Evolutionary conservation across 2,888 invertebrate species (phyloP), one percentile per base, ranked within the genome.

Genomic region (Lamellibrachia columna): DNA sequence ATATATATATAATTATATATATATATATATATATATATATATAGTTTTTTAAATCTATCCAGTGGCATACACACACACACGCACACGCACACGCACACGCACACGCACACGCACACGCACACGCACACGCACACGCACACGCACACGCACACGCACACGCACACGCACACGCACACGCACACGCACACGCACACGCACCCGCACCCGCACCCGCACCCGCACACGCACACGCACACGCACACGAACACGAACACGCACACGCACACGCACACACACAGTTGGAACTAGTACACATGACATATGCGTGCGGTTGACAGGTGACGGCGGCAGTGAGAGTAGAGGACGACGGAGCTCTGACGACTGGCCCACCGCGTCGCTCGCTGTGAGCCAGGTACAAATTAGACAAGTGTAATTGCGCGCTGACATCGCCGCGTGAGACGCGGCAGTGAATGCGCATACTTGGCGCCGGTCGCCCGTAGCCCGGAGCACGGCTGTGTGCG

Each of bases 341-440:
- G 75, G 75, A 22, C 2, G 75, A 75, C 58, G 6, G 75, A 75
- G 75, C 22, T n/a, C 22, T 6, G 15, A n/a, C 75, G 3, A n/a
- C 9, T n/a, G 75, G 75, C 75, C 75, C 75, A 75, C 75, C 75
- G 75, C 75, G 75, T 75, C 22, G 75, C 75, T 22, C 22, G 75
- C 75, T 22, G 22, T 15, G 22, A 22, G 75, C 75, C 75, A 75
- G 75, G 75, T 75, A 75, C 75, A 75, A 75, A 75, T 75, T 75
- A 75, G 75, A 75, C 75, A 75, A 75, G 75, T 75, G 75, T 75
- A 75, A 75, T 75, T 75, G 75, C 75, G 75, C 75, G 75, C 15
- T 75, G 75, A 75, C 75, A 75, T 75, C 75, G 75, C 75, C 75
- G 22, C 75, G 75, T 75, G 75, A 75, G 75, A 75, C 75, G 15